Conservation (phyloP, 2,888 invertebrate species). For the Syritta pipiens region DNA sequence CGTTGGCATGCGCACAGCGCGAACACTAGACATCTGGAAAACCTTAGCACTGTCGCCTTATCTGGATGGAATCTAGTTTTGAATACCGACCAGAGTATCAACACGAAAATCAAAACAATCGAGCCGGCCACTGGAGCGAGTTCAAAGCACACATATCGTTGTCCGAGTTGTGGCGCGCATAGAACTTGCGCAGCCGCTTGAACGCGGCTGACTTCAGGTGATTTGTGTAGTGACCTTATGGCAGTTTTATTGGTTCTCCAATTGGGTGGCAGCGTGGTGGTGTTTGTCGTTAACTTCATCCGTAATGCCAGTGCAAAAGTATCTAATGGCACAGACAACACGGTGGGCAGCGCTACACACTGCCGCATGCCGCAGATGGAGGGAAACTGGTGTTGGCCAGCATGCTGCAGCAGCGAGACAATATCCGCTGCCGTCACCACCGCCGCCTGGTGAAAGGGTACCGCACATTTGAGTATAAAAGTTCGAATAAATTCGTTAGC, state of each 20-base stretch:
- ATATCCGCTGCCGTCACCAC: slow-evolving; percentile 25
- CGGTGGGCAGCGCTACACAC: slow-evolving; percentile 7
- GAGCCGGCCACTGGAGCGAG: slow-evolving; percentile 19
- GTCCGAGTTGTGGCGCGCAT: too few species aligned
- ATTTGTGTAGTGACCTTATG: slow-evolving; percentile 57
- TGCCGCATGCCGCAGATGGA: slow-evolving; percentile 33
- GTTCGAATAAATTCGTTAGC: slow-evolving; percentile 43
- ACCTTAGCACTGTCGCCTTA: slow-evolving; percentile 10
- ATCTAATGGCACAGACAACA: slow-evolving; percentile 3
- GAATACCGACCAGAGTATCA: slow-evolving; percentile 33
- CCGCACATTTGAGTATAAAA: slow-evolving; percentile 62
- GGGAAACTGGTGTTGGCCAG: slow-evolving; percentile 12
- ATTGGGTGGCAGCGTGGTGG: slow-evolving; percentile 21
- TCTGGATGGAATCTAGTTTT: slow-evolving; percentile 52
- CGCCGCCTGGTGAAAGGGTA: slow-evolving; percentile 52
- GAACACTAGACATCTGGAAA: slow-evolving; percentile 5
- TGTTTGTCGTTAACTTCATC: too few species aligned
- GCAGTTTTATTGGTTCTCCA: slow-evolving; percentile 51
- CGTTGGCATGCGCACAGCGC: slow-evolving; percentile 15
- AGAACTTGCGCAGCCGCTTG: slow-evolving; percentile 20
- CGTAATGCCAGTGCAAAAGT: too few species aligned
- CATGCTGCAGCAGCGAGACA: slow-evolving; percentile 40
- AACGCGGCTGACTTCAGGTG: slow-evolving; percentile 27
- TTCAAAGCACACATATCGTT: too few species aligned
- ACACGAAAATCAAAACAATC: slow-evolving; percentile 49